phyloP scores from a whole-genome alignment of 2,888 invertebrate genomes.

The Ophioninae sp. region DNA sequence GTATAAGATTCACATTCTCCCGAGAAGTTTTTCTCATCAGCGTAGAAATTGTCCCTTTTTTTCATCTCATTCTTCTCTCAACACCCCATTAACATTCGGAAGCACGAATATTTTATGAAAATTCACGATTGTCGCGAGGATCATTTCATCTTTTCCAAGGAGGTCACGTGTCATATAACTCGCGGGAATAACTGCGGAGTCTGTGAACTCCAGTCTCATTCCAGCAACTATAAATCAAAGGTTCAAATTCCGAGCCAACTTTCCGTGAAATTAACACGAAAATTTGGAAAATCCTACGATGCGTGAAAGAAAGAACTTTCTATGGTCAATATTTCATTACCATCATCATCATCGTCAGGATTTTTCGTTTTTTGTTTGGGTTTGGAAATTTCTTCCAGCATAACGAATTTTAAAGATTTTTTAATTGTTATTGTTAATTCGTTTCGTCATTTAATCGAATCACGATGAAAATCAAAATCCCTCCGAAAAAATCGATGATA shows the following conservation, averaged over 20 bases:
- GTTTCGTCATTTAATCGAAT: too few species aligned
- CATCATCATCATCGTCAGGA: too few species aligned
- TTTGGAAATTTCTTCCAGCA: not conserved
- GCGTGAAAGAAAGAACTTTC: not conserved
- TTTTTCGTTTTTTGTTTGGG: not conserved
- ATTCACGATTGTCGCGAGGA: not conserved
- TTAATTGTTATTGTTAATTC: too few species aligned
- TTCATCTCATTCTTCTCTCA: not conserved
- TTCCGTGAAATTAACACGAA: conserved; percentile 68
- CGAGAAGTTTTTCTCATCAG: conserved; percentile 20
- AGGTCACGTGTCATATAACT: not conserved
- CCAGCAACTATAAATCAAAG: conserved; percentile 70
- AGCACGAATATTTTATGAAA: conserved; percentile 22
- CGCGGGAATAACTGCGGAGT: not conserved
- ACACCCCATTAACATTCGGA: conserved; percentile 10
- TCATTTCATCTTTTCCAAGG: conserved; percentile 3
- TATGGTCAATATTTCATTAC: not conserved
- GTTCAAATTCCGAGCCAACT: conserved; percentile 69
- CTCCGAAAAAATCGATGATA: too few species aligned
- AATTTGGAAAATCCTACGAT: conserved; percentile 36
- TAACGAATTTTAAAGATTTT: too few species aligned
- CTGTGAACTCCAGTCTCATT: not conserved
- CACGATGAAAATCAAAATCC: too few species aligned
- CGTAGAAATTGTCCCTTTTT: not conserved
- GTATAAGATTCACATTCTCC: conserved; percentile 14